These are phyloP conservation scores for Lepilemur septentrionalis DNA, from an alignment of 2,797 vertebrate genomes.

Conservation along the genomic window DNA sequence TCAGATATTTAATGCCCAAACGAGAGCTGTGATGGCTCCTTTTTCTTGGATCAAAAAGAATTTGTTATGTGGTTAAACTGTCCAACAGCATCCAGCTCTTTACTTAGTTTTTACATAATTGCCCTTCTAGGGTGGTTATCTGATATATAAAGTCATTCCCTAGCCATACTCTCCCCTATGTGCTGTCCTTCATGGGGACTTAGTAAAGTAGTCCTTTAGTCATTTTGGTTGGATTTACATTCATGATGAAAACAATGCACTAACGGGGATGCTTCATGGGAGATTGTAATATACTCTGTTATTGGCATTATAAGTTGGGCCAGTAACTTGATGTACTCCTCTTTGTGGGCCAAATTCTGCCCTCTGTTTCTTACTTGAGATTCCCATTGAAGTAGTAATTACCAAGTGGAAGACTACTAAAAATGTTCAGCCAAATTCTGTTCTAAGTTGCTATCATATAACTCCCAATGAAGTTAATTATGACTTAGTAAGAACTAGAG, in stretches of 20 bases:
- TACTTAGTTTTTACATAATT: constrained; percentile 27
- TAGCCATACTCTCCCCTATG: not conserved
- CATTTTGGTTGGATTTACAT: constrained; percentile 58
- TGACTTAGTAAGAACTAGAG: constrained; percentile 61
- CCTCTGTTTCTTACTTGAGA: constrained; percentile 69
- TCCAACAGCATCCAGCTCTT: not conserved
- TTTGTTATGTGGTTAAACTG: constrained; percentile 53
- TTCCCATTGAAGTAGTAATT: constrained; percentile 71
- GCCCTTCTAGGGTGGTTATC: not conserved
- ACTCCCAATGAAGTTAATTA: constrained; percentile 79
- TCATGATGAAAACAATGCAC: constrained; percentile 30
- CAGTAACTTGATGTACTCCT: constrained; percentile 53
- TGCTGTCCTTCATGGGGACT: not conserved
- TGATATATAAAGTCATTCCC: not conserved
- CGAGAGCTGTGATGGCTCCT: constrained; percentile 1
- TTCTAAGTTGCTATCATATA: constrained; percentile 73
- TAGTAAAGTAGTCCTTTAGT: constrained; percentile 28
- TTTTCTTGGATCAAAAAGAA: constrained; percentile 33
- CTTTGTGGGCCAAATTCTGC: constrained; percentile 50
- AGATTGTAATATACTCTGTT: constrained; percentile 57
- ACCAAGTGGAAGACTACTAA: constrained; percentile 69
- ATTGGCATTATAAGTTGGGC: constrained; percentile 54
- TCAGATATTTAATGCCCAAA: constrained; percentile 38
- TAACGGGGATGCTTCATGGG: constrained; percentile 32
- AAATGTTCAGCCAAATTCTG: constrained; percentile 68